Base-by-base conservation (phyloP, 2,888 invertebrate species). In the Monopis laevigella region DNA sequence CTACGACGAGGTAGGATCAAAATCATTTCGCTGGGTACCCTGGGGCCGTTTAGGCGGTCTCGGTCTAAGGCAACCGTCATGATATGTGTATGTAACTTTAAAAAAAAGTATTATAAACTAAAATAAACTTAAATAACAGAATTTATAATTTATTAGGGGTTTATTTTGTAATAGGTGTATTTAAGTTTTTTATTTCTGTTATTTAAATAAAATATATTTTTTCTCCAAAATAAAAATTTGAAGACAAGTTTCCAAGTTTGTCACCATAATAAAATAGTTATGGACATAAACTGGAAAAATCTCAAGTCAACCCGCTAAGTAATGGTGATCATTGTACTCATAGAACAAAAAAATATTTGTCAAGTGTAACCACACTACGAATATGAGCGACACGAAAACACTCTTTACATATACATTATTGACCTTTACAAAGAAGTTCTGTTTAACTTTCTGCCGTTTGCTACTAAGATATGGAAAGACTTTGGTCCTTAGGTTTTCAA, bases 401-500 rank as follows among this genome's bases (percentile, higher is more conserved):
- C 71, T 74, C 70, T 71, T 72, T 72, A 77, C 72, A 78, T 72
- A 74, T 65, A 69, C 59, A n/a, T n/a, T n/a, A n/a, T 59, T 77
- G 77, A 73, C 77, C 75, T 65, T 69, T 72, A 72, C 77, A 75
- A 73, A 77, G 74, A 65, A 72, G 71, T 71, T 62, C 48, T 78
- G 62, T 80, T 78, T 78, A 68, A 55, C 53, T 65, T 44, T 69
- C 65, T 59, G 65, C 69, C 73, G n/a, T n/a, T n/a, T n/a, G 74
- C 78, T 78, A 80, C 78, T 78, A 78, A 75, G 78, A 78, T 78
- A 78, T 78, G 78, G 71, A 64, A 66, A 65, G 56, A 51, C 61
- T 70, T 67, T 67, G 66, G 62, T 66, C 70, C 66, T 62, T 53
- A 56, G 56, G 63, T 60, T 58, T 54, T 62, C 54, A 55, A 40